phyloP scores from a whole-genome alignment of 2,113 vertebrate species.

The Podiceps cristatus region DNA sequence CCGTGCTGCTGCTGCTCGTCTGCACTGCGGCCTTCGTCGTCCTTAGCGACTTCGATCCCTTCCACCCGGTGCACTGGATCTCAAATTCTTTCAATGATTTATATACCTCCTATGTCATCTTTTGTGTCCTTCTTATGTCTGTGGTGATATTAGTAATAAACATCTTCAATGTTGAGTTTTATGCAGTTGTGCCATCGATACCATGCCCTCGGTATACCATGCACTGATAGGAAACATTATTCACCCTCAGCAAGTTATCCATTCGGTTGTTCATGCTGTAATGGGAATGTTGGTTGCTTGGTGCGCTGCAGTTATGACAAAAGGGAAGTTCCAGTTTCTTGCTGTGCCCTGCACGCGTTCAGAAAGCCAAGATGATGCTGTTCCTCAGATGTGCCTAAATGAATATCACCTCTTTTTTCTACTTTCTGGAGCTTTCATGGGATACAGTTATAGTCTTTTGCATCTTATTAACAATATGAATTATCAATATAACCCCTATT shows the following conservation, averaged over 20 bases:
- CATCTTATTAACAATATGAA: constrained; percentile 93
- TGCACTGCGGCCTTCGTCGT: constrained; percentile 83
- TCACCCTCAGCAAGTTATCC: constrained; percentile 89
- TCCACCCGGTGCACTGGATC: constrained; percentile 88
- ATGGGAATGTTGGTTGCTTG: constrained; percentile 90
- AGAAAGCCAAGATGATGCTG: constrained; percentile 62
- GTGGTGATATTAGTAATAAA: constrained; percentile 84
- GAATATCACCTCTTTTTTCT: constrained; percentile 90
- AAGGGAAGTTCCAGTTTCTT: constrained; percentile 84
- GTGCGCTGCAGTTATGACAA: constrained; percentile 87
- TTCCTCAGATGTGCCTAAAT: constrained; percentile 84
- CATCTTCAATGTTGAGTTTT: constrained; percentile 89
- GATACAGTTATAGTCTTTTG: constrained; percentile 89
- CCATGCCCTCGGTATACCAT: constrained; percentile 91
- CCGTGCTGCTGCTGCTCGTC: constrained; percentile 86
- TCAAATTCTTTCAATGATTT: constrained; percentile 83
- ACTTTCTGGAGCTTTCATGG: constrained; percentile 91
- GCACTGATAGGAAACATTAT: constrained; percentile 89
- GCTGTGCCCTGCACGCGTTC: constrained; percentile 73
- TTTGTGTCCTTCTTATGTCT: constrained; percentile 86
- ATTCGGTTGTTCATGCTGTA: constrained; percentile 83
- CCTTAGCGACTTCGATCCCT: constrained; percentile 81
- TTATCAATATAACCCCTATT: constrained; percentile 64
- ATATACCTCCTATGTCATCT: constrained; percentile 80
- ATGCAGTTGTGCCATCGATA: constrained; percentile 90